These are phyloP conservation scores for Oceanites oceanicus DNA, from an alignment of 2,113 vertebrate genomes.

Conservation along the genomic window DNA sequence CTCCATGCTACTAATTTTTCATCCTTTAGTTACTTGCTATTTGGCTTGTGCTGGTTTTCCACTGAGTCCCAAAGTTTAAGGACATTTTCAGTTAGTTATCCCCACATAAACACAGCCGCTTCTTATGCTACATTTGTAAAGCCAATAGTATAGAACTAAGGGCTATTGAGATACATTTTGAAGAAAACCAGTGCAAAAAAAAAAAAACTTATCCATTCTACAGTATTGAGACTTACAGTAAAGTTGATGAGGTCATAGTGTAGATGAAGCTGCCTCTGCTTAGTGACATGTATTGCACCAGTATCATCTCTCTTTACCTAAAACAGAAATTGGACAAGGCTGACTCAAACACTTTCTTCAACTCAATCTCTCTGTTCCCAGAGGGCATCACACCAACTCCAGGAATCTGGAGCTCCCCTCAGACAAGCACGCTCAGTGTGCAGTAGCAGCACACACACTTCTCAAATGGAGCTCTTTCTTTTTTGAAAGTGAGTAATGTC, in stretches of 20 bases:
- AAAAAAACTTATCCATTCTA: neutral
- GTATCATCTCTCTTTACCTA: conserved; percentile 95
- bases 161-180: neutral
- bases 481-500: too few relatives aligned
- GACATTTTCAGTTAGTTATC: neutral
- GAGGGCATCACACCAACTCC: neutral
- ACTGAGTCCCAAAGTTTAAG: neutral
- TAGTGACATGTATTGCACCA: conserved; percentile 95
- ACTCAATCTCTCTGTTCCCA: neutral
- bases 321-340: neutral
- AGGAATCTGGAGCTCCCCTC: neutral
- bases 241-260: conserved; percentile 96
- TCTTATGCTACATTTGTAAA: neutral
- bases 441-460: neutral
- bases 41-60: neutral
- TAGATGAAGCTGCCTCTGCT: conserved; percentile 92
- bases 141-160: neutral
- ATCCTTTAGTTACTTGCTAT: neutral
- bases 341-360: neutral
- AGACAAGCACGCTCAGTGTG: accelerated
- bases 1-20: neutral
- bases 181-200: neutral
- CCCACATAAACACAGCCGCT: neutral
- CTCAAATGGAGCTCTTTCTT: neutral
- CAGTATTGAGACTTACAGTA: conserved; percentile 80